Evolutionary conservation across 2,113 vertebrate genomes (phyloP).

Genomic region (Syngnathoides biaculeatus): DNA sequence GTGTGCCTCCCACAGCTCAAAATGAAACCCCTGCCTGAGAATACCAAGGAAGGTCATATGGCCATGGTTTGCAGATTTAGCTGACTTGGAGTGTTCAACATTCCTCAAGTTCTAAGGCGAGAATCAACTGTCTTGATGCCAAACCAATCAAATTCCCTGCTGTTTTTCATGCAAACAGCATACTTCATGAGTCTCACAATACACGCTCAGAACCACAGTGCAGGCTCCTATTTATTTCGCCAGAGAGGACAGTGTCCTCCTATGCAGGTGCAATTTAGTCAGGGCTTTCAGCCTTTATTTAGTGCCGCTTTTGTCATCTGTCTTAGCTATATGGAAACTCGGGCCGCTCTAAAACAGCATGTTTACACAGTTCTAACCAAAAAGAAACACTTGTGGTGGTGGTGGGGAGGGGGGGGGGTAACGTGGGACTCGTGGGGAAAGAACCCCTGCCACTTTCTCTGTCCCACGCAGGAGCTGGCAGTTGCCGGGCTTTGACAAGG

Average conservation of each 20-base stretch:
- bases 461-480: constrained; percentile 66
- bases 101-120: constrained; percentile 66
- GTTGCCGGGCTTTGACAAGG: constrained; percentile 61
- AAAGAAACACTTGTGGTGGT: constrained; percentile 59
- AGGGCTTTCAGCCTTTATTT: constrained; percentile 52
- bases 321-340: constrained; percentile 43
- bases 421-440: constrained; percentile 42
- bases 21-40: constrained; percentile 45
- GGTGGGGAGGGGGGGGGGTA: constrained; percentile 4
- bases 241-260: constrained; percentile 22
- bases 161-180: constrained; percentile 50
- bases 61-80: constrained; percentile 71
- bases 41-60: constrained; percentile 64
- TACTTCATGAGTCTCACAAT: constrained; percentile 36
- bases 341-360: constrained; percentile 58
- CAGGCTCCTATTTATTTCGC: constrained; percentile 25
- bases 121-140: constrained; percentile 58
- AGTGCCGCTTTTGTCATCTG: constrained; percentile 56
- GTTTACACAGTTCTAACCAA: constrained; percentile 67
- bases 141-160: constrained; percentile 58
- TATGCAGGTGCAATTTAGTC: constrained; percentile 50
- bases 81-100: constrained; percentile 62
- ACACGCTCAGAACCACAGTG: constrained; percentile 31
- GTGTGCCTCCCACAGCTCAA: constrained; percentile 46
- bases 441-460: constrained; percentile 61